A percentile compares a stretch with the other conserved stretches of the same genome.
These are phyloP conservation scores for Dasypus novemcinctus DNA, from an alignment of 2,113 vertebrate species.

Conservation along the genomic window DNA sequence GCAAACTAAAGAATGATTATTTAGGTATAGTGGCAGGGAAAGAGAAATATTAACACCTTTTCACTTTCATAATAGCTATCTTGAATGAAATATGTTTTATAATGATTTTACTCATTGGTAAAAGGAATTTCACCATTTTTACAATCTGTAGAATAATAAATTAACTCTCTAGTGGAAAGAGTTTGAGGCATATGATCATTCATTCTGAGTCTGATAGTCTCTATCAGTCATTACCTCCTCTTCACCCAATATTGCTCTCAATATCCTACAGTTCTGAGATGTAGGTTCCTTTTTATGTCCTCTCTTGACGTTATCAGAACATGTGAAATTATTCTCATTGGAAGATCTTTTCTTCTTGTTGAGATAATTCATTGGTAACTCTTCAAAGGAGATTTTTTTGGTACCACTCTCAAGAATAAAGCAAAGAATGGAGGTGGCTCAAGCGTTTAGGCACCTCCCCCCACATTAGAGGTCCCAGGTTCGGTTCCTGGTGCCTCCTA, in stretches of 20 bases:
- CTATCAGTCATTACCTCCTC: slow-evolving; percentile 54
- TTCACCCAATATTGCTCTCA: not conserved
- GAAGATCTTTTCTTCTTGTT: slow-evolving; percentile 45
- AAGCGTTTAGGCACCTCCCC: too few relatives aligned
- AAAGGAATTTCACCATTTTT: slow-evolving; percentile 54
- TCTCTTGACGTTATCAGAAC: slow-evolving; percentile 48
- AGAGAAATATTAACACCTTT: not conserved
- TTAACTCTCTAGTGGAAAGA: slow-evolving; percentile 34
- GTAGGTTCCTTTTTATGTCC: slow-evolving; percentile 14
- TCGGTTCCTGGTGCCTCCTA: too few relatives aligned
- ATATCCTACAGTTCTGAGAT: not conserved
- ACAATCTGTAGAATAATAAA: slow-evolving; percentile 57
- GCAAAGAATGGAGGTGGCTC: too few relatives aligned
- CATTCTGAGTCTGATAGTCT: slow-evolving; percentile 33
- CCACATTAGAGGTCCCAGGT: too few relatives aligned
- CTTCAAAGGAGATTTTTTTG: slow-evolving; percentile 37
- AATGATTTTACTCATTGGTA: slow-evolving; percentile 50
- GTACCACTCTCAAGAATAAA: slow-evolving; percentile 36
- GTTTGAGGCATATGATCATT: slow-evolving; percentile 33
- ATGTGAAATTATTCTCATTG: slow-evolving; percentile 30
- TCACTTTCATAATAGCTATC: slow-evolving; percentile 26
- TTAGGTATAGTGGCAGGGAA: not conserved
- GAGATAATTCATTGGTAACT: slow-evolving; percentile 55
- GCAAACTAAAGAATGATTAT: not conserved
- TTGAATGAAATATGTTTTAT: slow-evolving; percentile 40